Evolutionary conservation across 2,113 vertebrate species (phyloP).

Genomic region (Meleagris gallopavo): DNA sequence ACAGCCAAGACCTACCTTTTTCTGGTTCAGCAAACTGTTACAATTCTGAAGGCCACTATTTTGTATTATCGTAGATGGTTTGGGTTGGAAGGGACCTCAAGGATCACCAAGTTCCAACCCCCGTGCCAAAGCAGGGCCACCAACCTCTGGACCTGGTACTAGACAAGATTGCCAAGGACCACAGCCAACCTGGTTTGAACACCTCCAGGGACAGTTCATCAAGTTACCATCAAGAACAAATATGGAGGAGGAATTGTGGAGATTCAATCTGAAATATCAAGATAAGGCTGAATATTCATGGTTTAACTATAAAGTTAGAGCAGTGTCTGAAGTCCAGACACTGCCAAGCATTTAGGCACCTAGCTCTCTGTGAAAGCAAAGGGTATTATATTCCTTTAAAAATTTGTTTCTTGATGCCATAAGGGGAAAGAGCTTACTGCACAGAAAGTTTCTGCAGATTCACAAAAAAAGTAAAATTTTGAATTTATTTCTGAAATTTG

Average conservation of each 20-base stretch:
- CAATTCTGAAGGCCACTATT: not conserved
- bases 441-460: constrained; percentile 1
- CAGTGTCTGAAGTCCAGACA: not conserved
- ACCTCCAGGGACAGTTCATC: too few species aligned
- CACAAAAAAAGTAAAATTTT: not conserved
- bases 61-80: not conserved
- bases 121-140: too few species aligned
- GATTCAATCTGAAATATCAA: not conserved
- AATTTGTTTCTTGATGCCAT: not conserved
- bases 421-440: not conserved
- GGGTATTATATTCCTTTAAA: not conserved
- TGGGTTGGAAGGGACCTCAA: too few species aligned
- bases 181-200: too few species aligned
- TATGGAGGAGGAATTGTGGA: not conserved
- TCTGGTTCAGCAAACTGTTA: not conserved
- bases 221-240: not conserved
- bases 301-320: not conserved
- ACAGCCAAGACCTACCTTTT: not conserved
- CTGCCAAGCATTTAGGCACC: not conserved
- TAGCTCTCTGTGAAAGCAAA: constrained; percentile 4
- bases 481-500: constrained; percentile 3
- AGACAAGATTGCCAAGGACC: too few species aligned
- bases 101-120: too few species aligned
- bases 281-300: not conserved
- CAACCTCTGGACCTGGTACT: too few species aligned